Evolutionary conservation across 2,797 vertebrate genomes (phyloP).

Genomic region (Pseudochromis fuscus): DNA sequence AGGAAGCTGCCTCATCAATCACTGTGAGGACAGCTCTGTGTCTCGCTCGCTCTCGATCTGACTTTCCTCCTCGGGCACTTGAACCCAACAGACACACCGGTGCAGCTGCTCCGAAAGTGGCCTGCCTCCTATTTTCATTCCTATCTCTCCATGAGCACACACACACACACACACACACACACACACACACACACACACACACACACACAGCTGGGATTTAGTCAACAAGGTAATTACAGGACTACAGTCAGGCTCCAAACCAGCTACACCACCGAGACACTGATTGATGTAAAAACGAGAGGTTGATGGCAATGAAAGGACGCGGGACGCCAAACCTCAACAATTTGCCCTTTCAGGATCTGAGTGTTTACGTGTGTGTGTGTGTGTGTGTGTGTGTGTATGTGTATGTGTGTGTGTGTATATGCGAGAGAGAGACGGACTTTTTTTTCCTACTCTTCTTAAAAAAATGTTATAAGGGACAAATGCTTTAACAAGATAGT

Average conservation of each 20-base stretch:
- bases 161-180: constrained; percentile 42
- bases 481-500: too few relatives aligned
- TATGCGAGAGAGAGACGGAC: neutral
- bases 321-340: constrained; percentile 21
- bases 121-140: constrained; percentile 75
- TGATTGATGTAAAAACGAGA: constrained; percentile 59
- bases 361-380: neutral
- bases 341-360: constrained; percentile 2
- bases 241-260: constrained; percentile 52
- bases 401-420: neutral
- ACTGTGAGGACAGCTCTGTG: constrained; percentile 47
- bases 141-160: constrained; percentile 55
- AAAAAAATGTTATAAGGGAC: too few relatives aligned
- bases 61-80: constrained; percentile 57
- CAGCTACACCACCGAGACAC: constrained; percentile 41
- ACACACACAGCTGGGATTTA: constrained; percentile 60
- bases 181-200: constrained; percentile 17
- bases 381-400: neutral
- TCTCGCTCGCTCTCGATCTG: too few relatives aligned
- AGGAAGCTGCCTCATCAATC: constrained; percentile 74
- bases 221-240: constrained; percentile 74
- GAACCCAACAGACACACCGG: constrained; percentile 34
- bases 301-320: constrained; percentile 49
- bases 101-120: constrained; percentile 66
- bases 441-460: too few relatives aligned